Base-by-base conservation (phyloP, 2,888 invertebrate genomes). In the Girardia tigrina region DNA sequence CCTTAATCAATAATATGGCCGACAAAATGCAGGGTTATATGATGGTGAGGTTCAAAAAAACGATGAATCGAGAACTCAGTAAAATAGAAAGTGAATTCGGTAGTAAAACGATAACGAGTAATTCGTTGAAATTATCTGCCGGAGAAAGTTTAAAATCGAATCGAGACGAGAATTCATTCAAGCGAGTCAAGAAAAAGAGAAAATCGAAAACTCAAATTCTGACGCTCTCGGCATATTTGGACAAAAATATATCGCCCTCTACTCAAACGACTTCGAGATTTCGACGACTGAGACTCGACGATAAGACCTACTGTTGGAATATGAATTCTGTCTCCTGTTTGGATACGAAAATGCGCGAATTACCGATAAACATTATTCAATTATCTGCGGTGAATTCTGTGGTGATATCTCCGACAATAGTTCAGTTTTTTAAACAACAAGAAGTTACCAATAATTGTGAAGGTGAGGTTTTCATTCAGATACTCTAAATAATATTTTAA, bases 231-330 rank as follows among this genome's bases (percentile, higher is more conserved):
- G 56, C 56, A 56, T 23, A 56, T 20, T 12, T n/a, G 4, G 56
- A 56, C 23, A 56, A 56, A 56, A 56, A 56, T 56, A n/a, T n/a
- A n/a, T 12, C n/a, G 23, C 6, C n/a, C 6, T 6, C 56, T 2
- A 56, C 4, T 56, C 56, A 56, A 16, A 56, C 56, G 23, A 56
- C 56, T 56, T 56, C 56, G 4, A 4, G 56, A 56, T 56, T 56
- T n/a, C 56, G 56, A 12, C 56, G 56, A n/a, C n/a, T 56, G 23
- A 56, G n/a, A 56, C 56, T 56, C n/a, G 56, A 56, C n/a, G 56
- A 56, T n/a, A 56, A 56, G n/a, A 56, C 56, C n/a, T 23, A 56
- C 23, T 56, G 56, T 56, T 56, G 56, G 56, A n/a, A 56, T 56
- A 20, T 56, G 23, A 56, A 56, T 56, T 8, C 56, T n/a, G 56